Evolutionary conservation across 1,140 invertebrate genomes (phyloP).

Genomic region (Bombus fervidus): DNA sequence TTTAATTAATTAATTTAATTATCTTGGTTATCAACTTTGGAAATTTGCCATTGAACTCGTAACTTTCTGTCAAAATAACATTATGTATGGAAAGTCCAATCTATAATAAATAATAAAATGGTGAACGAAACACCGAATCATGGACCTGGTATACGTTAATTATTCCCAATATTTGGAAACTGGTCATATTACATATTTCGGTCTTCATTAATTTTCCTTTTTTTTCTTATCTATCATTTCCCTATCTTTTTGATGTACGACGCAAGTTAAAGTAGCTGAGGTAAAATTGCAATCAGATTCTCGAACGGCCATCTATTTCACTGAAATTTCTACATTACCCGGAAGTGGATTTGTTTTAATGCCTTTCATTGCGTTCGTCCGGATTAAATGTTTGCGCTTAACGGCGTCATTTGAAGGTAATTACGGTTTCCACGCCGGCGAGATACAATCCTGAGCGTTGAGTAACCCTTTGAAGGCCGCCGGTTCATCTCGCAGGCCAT

Average conservation of each 20-base stretch:
- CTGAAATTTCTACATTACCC: conserved; percentile 47
- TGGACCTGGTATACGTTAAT: background rate
- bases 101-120: no score
- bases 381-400: conserved; percentile 54
- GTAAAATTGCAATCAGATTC: conserved; percentile 27
- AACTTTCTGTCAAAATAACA: background rate
- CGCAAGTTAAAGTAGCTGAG: background rate
- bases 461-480: conserved; percentile 35
- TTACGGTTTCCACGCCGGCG: conserved; percentile 37
- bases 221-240: background rate
- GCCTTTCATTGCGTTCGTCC: conserved; percentile 45
- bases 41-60: background rate
- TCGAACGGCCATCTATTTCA: conserved; percentile 19
- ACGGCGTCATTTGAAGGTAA: conserved; percentile 49
- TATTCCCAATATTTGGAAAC: background rate
- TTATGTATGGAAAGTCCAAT: no score
- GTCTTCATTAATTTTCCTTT: background rate
- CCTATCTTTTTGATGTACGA: background rate
- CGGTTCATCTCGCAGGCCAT: conserved; percentile 2
- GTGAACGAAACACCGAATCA: no score
- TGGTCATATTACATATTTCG: background rate
- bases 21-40: background rate
- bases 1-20: no score
- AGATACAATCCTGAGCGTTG: conserved; percentile 32
- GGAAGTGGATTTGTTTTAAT: conserved; percentile 51